phyloP scores from a whole-genome alignment of 2,797 vertebrate genomes.

The Myotis daubentonii region DNA sequence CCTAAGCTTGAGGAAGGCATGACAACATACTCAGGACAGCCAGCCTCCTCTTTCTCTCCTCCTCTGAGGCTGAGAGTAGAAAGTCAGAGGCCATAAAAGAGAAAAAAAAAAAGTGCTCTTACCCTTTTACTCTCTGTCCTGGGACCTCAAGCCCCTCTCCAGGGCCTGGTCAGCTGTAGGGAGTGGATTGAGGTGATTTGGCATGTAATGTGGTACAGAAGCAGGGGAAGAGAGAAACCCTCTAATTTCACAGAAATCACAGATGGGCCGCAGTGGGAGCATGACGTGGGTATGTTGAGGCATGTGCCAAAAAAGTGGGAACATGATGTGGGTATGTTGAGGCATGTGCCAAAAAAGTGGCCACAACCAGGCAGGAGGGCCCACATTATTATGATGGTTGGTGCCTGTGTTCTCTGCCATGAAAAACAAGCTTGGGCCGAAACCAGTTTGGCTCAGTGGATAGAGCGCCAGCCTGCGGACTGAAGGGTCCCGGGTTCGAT shows the following conservation, averaged over 20 bases:
- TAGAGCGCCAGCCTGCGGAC: too few species aligned
- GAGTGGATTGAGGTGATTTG: neutral
- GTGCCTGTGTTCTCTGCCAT: neutral
- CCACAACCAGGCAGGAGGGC: neutral
- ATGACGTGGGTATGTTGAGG: neutral
- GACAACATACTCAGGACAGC: neutral
- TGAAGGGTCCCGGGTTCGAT: too few species aligned
- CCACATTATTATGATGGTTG: neutral
- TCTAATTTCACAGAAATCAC: neutral
- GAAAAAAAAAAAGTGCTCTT: neutral
- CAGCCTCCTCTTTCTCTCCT: conserved; percentile 20
- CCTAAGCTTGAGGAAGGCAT: neutral
- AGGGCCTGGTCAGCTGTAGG: neutral
- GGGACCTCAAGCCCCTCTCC: neutral
- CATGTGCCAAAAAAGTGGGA: neutral
- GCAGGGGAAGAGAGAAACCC: neutral
- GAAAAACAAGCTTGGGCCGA: neutral
- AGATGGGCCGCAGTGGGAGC: neutral
- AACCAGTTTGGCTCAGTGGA: too few species aligned
- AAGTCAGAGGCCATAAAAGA: neutral
- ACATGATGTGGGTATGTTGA: neutral
- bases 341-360: neutral
- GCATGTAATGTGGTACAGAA: neutral
- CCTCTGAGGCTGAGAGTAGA: neutral
- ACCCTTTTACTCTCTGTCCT: neutral